Base-by-base conservation (phyloP, 2,888 invertebrate genomes). In the Nowickia ferox region DNA sequence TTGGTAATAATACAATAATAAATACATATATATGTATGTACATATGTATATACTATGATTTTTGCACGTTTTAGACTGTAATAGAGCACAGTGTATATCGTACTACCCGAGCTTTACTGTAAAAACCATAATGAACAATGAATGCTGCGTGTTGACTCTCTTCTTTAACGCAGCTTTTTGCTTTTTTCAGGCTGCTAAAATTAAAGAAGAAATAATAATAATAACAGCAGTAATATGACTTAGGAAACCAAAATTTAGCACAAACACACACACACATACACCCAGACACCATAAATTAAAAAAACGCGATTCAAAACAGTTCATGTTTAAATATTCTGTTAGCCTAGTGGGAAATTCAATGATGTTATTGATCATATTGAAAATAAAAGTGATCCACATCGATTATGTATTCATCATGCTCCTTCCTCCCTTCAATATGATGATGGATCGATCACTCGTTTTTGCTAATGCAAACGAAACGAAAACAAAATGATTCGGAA, bases 311-410 rank as follows among this genome's bases (percentile, higher is more conserved):
- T 40, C 3, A 17, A 65, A 79, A n/a, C 22, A 22, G 5, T 46
- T 63, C 55, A 15, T 13, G 30, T n/a, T 55, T 22, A 40, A 40
- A 57, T 40, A 59, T 61, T 75, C 57, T 84, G 84, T 40, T 19
- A 57, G 19, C 84, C 81, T 77, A n/a, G 13, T 81, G 55, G n/a
- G 74, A 77, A 77, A 63, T 55, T 42, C 77, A 84, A 77, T 68
- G 76, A 84, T 80, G 72, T 90, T 91, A 91, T 90, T 92, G 91
- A 91, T 91, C 91, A 89, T 90, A 88, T 89, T 87, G 84, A 88
- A 92, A 92, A 90, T 88, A 91, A 91, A 88, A 91, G 91, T 91
- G 90, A 90, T 88, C 57, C 30, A 30, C 8, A 48, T 48, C n/a
- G 4, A 51, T 13, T n/a, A n/a, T n/a, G n/a, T n/a, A n/a, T n/a